Percentiles rank a stretch among this genome's conserved stretches.
These are phyloP conservation scores for Felis catus DNA, from an alignment of 2,113 vertebrate genomes.

Conservation along the genomic window F.catus_Fca126_mat1.0 CM031421.1:67091501-67092000, in stretches of 20 bases:
- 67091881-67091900: not conserved
- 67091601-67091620: no score
- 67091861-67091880: not conserved
- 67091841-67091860: not conserved
- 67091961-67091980: not conserved
- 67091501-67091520: no score
- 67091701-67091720: slow-evolving; percentile 11
- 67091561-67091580: no score
- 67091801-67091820: not conserved
- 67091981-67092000: slow-evolving; percentile 22
- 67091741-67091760: not conserved
- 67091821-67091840: slow-evolving; percentile 24
- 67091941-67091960: not conserved
- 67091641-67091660: not conserved
- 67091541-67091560: no score
- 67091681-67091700: not conserved
- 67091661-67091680: not conserved
- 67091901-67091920: not conserved
- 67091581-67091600: no score
- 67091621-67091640: not conserved
- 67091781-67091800: not conserved
- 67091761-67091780: not conserved
- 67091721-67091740: not conserved
- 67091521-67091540: no score
- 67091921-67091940: not conserved